These are phyloP conservation scores for Amblyopsis rosae DNA, from an alignment of 2,113 vertebrate genomes.

Conservation along the genomic window DNA sequence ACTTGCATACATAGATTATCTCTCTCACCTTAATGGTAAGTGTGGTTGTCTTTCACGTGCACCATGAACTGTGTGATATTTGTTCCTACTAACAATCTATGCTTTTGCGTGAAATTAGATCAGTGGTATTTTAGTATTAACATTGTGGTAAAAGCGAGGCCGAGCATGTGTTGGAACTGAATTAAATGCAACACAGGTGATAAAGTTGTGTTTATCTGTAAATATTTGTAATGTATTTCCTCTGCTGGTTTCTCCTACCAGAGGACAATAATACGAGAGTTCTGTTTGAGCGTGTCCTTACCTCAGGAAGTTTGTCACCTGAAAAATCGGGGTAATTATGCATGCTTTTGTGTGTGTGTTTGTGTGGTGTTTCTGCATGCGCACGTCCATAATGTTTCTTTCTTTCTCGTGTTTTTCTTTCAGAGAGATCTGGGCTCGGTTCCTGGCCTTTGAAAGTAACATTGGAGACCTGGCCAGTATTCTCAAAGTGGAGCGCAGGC, in stretches of 20 bases:
- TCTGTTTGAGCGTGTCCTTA: conserved; percentile 98
- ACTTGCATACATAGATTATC: conserved; percentile 97
- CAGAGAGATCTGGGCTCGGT: conserved; percentile 98
- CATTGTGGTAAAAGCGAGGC: conserved; percentile 6
- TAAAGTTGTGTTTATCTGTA: neutral
- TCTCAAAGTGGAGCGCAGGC: conserved; percentile 93
- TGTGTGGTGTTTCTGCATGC: neutral
- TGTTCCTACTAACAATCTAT: neutral
- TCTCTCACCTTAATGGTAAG: conserved; percentile 98
- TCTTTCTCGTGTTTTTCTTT: conserved; percentile 8
- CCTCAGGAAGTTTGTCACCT: conserved; percentile 95
- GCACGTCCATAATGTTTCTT: neutral
- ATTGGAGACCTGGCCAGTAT: conserved; percentile 98
- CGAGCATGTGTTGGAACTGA: conserved; percentile 16
- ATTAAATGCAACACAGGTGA: too few relatives aligned
- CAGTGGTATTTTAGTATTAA: neutral
- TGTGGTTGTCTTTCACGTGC: neutral
- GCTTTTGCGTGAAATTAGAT: neutral
- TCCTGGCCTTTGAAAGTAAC: conserved; percentile 97
- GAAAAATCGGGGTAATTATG: conserved; percentile 92
- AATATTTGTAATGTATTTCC: neutral
- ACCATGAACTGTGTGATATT: neutral
- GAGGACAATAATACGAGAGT: conserved; percentile 99
- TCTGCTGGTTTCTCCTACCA: conserved; percentile 54
- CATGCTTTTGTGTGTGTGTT: neutral